phyloP scores from a whole-genome alignment of 1,140 invertebrate genomes.

The Solenopsis invicta region DNA sequence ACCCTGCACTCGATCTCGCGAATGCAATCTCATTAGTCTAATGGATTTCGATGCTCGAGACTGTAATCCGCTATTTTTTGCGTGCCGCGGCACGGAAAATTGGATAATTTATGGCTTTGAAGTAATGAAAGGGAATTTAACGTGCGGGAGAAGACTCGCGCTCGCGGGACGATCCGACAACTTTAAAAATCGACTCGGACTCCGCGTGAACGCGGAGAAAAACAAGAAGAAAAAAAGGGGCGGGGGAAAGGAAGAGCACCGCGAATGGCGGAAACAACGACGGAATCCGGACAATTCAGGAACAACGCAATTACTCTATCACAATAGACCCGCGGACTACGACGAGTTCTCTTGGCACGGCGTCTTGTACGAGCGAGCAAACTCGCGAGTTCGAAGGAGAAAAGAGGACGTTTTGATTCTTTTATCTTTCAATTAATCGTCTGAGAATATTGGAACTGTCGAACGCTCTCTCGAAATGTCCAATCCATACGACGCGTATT shows the following conservation, averaged over 20 bases:
- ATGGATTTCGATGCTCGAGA: slow-evolving; percentile 66
- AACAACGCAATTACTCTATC: slow-evolving; percentile 54
- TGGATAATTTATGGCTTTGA: slow-evolving; percentile 48
- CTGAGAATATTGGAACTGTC: neutral
- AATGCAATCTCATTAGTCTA: slow-evolving; percentile 69
- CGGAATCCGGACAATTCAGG: slow-evolving; percentile 37
- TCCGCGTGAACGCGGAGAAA: neutral
- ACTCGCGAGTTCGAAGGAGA: neutral
- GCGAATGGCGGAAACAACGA: slow-evolving; percentile 20
- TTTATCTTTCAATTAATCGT: slow-evolving; percentile 48
- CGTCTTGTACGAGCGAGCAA: slow-evolving; percentile 22
- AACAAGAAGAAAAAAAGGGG: neutral
- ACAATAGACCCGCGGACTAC: slow-evolving; percentile 36
- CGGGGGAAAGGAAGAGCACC: neutral
- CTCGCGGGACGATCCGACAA: slow-evolving; percentile 5
- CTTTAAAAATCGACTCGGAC: slow-evolving; percentile 34
- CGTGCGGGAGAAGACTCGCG: slow-evolving; percentile 9
- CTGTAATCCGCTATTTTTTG: slow-evolving; percentile 51
- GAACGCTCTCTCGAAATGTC: slow-evolving; percentile 6
- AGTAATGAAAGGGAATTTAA: slow-evolving; percentile 59
- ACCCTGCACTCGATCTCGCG: neutral
- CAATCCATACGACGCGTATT: neutral
- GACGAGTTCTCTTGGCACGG: slow-evolving; percentile 14
- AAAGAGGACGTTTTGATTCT: slow-evolving; percentile 4
- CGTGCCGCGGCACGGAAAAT: slow-evolving; percentile 26